Evolutionary conservation across 92 coral and sea anemone species (phyloP), one percentile per base, ranked within the genome.

Genomic region (Galaxea fascicularis): DNA sequence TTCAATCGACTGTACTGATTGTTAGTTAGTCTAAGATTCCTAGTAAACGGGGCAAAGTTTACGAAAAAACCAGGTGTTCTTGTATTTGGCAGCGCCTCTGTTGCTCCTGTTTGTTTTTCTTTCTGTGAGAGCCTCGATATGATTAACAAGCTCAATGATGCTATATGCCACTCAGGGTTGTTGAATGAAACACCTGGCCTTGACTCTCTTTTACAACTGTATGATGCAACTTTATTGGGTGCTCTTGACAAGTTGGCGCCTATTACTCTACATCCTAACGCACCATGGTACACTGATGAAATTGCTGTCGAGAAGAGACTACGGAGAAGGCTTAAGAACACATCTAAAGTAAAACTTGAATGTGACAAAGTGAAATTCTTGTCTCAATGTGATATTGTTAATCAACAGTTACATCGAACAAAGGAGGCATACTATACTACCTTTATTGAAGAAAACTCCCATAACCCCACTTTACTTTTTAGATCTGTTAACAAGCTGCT

Each of bases 211-310:
- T 49, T 41, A 41, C 11, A 30, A 27, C 21, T 66, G 41, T 86
- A 86, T 86, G 78, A 86, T 51, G 67, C 45, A 8, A 64, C 79
- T 13, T 69, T 86, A 65, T 15, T 79, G 21, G 56, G 30, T 18
- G 57, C 54, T 29, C 28, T 80, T 49, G 76, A 87, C 46, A 73
- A 81, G 53, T 28, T 68, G 63, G 85, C 86, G 22, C 90, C 56
- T 3, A 35, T 80, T 41, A 73, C 58, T 62, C 65, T 72, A 54
- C 87, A 78, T 24, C 87, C 87, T 4, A 71, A 74, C 51, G 82
- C 82, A 17, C 87, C 90, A 0, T 87, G 82, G 87, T 87, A 87
- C 39, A 80, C 70, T 80, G 86, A 72, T 9, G 78, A 65, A 30
- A 80, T 80, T 44, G 77, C 58, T 44, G 53, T 20, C 45, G 51